A percentile compares a stretch with the other conserved stretches of the same genome.
phyloP scores from a whole-genome alignment of 2,888 invertebrate species.

The Nephrotoma flavescens region DNA sequence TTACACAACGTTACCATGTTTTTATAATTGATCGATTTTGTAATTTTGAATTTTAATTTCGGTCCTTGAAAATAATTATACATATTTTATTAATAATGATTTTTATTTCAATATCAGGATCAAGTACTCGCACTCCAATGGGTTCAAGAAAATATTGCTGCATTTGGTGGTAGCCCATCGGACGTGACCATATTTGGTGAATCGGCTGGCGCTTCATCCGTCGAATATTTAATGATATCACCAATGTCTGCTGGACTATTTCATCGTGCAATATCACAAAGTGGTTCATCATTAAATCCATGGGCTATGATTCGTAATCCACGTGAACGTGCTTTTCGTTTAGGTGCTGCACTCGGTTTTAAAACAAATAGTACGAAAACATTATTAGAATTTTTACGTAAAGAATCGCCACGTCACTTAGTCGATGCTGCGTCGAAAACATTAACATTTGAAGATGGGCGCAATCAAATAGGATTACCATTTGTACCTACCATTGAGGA shows the following conservation, averaged over 20 bases:
- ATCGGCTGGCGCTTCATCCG: slow-evolving; percentile 45
- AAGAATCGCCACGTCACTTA: slow-evolving; percentile 41
- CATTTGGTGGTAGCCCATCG: slow-evolving; percentile 41
- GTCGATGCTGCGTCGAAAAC: slow-evolving; percentile 42
- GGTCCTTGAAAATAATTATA: background rate
- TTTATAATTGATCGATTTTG: background rate
- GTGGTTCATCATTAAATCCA: slow-evolving; percentile 43
- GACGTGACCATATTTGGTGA: slow-evolving; percentile 45
- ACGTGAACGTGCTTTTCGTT: slow-evolving; percentile 36
- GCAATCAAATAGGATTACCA: slow-evolving; percentile 43
- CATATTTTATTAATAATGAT: background rate
- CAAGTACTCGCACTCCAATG: slow-evolving; percentile 44
- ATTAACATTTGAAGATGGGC: slow-evolving; percentile 36
- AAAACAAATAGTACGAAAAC: slow-evolving; percentile 39
- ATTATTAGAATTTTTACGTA: slow-evolving; percentile 40
- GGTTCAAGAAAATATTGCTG: slow-evolving; percentile 44
- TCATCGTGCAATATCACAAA: slow-evolving; percentile 45
- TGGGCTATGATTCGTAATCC: slow-evolving; percentile 43
- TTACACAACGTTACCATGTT: background rate
- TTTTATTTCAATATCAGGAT: slow-evolving; percentile 27
- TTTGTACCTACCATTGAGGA: slow-evolving; percentile 39
- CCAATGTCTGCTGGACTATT: slow-evolving; percentile 42
- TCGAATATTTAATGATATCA: slow-evolving; percentile 42
- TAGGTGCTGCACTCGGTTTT: slow-evolving; percentile 42
- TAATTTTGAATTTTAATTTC: background rate